Base-by-base conservation (phyloP, 2,797 vertebrate genomes). In the Numenius phaeopus region DNA sequence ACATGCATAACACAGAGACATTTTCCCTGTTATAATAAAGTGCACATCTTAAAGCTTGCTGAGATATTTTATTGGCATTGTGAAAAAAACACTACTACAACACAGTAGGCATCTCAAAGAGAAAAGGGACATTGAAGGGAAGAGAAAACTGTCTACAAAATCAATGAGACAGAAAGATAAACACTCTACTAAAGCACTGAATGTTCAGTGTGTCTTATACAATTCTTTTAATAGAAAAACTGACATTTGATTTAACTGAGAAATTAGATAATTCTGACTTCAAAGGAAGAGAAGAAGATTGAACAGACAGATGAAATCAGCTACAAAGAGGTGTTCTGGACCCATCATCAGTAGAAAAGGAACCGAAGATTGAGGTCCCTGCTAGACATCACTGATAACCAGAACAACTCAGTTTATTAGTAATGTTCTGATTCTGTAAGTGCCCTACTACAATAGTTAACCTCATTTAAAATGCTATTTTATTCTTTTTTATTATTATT, bases 191-290 rank as follows among this genome's bases (percentile, higher is more conserved):
- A 30, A 89, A 92, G 76, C 27, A 59, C 54, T 72, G 79, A 79
- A 76, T 79, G 72, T 91, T 83, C 76, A 44, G 14, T 54, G 32
- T 67, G 44, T 78, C 90, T 95, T 81, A 91, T 20, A 81, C 69
- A 79, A 73, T 78, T 69, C 61, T 91, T 91, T 55, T 46, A 71
- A 71, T 66, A 83, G 46, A 88, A 88, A 94, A 81, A 77, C 50
- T 91, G 92, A 89, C 86, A 89, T 83, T 94, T 92, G 67, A 89
- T 94, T 96, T 95, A 92, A 85, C 81, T 92, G 92, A 94, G 71
- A 85, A 96, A 92, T 96, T 90, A 91, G 87, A 69, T 87, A 95
- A 91, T 93, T 96, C 87, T 95, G 89, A 80, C 78, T 91, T 95
- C 81, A 92, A 91, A 97, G 67, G n/a, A 90, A 27, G 14, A 80